Base-by-base conservation (phyloP, 2,797 vertebrate genomes). In the Remorina albescens region DNA sequence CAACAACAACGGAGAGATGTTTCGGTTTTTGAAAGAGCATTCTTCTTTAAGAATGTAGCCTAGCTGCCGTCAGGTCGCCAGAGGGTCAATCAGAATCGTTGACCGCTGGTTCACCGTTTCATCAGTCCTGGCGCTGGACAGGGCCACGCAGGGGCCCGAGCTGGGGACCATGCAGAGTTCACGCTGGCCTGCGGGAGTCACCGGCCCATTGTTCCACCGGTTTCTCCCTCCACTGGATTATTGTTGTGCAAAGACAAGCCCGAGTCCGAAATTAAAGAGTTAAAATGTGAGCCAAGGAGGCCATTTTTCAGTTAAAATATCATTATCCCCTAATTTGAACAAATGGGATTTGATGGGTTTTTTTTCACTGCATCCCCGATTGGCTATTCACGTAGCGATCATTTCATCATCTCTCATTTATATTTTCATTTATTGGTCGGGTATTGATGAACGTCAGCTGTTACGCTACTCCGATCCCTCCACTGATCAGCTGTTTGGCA, bases 101-200 rank as follows among this genome's bases (percentile, higher is more conserved):
- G 94, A 96, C 95, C 96, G 96, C 95, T 92, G 95, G 87, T 93
- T 95, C 95, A 95, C 93, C 94, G 93, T 94, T 96, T 93, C 96
- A 96, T 96, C 95, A 96, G 96, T 96, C 86, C 96, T 95, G 85
- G 92, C 92, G 91, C 94, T 90, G 91, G 94, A 95, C 95, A 95
- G 93, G 94, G 89, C 90, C 90, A 93, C 84, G 94, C 88, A 80
- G 86, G 86, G 85, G 89, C 82, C 57, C 78, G 90, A 53, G 89
- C 95, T 91, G 95, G 93, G 94, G 84, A 83, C 82, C 91, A 92
- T 51, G 32, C 80, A 96, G 96, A 96, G 96, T 96, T 97, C 95
- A 95, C 56, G 79, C 92, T n/a, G 93, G 94, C 92, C 93, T 91
- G 85, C 89, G 91, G 92, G 94, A 95, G 94, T 88, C 94, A 72